Evolutionary conservation across 2,888 invertebrate species (phyloP).

Genomic region (Stenurella melanura): DNA sequence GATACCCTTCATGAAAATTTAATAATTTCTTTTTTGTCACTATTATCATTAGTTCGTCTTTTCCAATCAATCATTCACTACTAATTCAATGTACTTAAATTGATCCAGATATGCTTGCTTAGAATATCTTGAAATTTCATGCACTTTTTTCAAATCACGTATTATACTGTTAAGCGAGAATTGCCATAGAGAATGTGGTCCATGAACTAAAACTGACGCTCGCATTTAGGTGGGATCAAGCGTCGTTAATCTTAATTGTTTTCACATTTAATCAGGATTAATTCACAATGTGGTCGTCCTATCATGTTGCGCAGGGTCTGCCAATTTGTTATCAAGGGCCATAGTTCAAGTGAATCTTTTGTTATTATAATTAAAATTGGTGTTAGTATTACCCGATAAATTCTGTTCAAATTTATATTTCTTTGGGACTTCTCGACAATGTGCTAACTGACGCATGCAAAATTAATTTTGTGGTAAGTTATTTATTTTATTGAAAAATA

Average conservation of each 20-base stretch:
- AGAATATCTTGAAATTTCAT: not conserved
- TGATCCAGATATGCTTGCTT: too few relatives aligned
- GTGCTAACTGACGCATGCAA: not conserved
- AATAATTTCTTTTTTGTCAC: too few relatives aligned
- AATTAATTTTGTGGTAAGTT: not conserved
- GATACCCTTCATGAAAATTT: too few relatives aligned
- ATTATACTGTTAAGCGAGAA: not conserved
- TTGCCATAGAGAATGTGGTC: not conserved
- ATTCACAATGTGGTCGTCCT: slow-evolving; percentile 51
- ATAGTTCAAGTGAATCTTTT: slow-evolving; percentile 49
- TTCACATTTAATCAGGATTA: slow-evolving; percentile 54
- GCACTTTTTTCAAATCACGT: not conserved
- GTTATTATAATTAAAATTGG: slow-evolving; percentile 43
- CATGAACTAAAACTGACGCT: slow-evolving; percentile 5
- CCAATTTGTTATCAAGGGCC: slow-evolving; percentile 54
- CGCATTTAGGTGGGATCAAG: slow-evolving; percentile 20
- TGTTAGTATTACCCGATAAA: not conserved
- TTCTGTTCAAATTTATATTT: not conserved
- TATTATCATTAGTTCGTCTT: too few relatives aligned
- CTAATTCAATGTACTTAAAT: too few relatives aligned
- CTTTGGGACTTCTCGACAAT: not conserved
- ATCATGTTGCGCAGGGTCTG: slow-evolving; percentile 52
- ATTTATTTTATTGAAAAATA: too few relatives aligned
- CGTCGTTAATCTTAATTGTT: slow-evolving; percentile 57
- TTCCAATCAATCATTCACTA: too few relatives aligned